Conservation (phyloP, 2,888 invertebrate genomes). For the Lasius platythorax region DNA sequence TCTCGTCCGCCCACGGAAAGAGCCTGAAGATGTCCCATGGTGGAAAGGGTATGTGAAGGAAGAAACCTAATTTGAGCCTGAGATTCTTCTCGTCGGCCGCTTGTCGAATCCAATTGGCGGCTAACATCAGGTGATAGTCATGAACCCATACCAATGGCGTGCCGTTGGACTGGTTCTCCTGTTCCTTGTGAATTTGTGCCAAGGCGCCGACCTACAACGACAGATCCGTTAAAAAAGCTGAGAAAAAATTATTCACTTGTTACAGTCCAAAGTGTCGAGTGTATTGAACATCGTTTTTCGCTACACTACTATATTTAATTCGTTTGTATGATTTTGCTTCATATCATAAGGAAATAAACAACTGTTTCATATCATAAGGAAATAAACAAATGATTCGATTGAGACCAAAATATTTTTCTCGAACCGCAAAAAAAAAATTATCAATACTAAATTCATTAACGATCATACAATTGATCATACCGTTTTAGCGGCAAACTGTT, state of each 20-base stretch:
- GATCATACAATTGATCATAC: constrained; percentile 82
- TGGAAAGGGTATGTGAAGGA: constrained; percentile 97
- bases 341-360: neutral
- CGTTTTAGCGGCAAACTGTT: constrained; percentile 94
- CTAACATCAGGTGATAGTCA: constrained; percentile 97
- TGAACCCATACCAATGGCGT: constrained; percentile 96
- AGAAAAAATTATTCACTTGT: neutral
- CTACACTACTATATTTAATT: neutral
- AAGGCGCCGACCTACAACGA: constrained; percentile 79
- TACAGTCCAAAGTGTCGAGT: neutral
- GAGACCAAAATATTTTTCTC: neutral
- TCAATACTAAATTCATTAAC: neutral
- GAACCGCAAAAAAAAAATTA: neutral
- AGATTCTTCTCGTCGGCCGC: constrained; percentile 92
- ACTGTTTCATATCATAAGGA: neutral
- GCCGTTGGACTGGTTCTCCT: constrained; percentile 81
- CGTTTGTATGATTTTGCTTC: neutral
- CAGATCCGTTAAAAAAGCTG: neutral
- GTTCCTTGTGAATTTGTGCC: constrained; percentile 80
- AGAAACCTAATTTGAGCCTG: constrained; percentile 94
- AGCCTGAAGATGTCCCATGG: constrained; percentile 97
- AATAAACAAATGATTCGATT: neutral
- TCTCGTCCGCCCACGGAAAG: constrained; percentile 97
- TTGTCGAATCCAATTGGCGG: constrained; percentile 96
- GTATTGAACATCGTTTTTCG: neutral